Evolutionary conservation across 2,113 vertebrate species (phyloP).

Genomic region (Carollia perspicillata): DNA sequence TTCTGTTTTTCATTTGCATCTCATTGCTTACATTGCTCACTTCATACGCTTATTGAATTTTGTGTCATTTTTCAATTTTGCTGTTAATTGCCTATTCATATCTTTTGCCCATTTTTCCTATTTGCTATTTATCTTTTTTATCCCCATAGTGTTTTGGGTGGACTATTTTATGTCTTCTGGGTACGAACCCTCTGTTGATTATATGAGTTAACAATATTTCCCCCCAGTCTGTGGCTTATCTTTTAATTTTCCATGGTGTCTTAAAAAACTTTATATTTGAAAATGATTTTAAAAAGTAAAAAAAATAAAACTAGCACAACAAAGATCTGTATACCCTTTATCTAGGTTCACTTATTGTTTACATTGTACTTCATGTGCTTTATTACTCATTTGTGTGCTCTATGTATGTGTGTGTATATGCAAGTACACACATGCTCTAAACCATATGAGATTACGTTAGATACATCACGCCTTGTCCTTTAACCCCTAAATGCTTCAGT

Average conservation of each 20-base stretch:
- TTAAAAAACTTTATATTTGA: neutral
- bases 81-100: neutral
- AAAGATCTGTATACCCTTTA: neutral
- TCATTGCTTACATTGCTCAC: conserved; percentile 5
- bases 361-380: neutral
- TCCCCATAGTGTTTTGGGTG: neutral
- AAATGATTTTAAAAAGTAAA: neutral
- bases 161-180: neutral
- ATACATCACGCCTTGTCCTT: neutral
- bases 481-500: neutral
- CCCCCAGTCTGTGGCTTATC: neutral
- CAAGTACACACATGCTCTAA: neutral
- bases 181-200: neutral
- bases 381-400: neutral
- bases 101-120: neutral
- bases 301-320: neutral
- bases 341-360: neutral
- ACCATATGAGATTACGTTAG: neutral
- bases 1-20: neutral
- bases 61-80: neutral
- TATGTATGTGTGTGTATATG: neutral
- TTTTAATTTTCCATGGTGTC: conserved; percentile 14
- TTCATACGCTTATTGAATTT: conserved; percentile 10
- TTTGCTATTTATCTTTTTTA: neutral
- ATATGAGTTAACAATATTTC: neutral